Evolutionary conservation across 2,797 vertebrate genomes (phyloP).

Genomic region (Syngnathus rostellatus): DNA sequence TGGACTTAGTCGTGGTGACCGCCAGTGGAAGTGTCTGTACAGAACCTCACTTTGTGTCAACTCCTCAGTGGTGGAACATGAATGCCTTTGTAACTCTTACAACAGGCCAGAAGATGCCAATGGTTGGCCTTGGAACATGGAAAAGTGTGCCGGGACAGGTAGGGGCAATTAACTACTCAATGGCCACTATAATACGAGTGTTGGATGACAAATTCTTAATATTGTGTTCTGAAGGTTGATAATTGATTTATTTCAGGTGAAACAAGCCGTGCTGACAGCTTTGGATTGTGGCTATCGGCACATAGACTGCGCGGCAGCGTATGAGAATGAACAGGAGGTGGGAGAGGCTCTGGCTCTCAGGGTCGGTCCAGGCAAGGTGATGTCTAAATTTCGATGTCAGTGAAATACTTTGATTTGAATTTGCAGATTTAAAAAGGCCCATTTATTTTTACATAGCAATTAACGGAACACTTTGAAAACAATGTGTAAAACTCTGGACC

Average conservation of each 20-base stretch:
- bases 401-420: neutral
- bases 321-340: conserved; percentile 69
- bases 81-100: conserved; percentile 48
- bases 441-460: too few species aligned
- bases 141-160: conserved; percentile 70
- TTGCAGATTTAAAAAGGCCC: neutral
- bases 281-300: conserved; percentile 71
- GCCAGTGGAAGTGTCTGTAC: neutral
- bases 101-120: conserved; percentile 60
- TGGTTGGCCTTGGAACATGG: conserved; percentile 70
- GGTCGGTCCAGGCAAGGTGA: conserved; percentile 63
- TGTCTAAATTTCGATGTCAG: neutral
- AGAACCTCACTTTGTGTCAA: conserved; percentile 17
- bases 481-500: too few species aligned
- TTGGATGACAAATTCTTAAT: neutral
- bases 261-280: conserved; percentile 64
- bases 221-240: neutral
- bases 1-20: conserved; percentile 20
- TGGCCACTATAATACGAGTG: neutral
- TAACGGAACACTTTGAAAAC: too few species aligned
- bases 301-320: conserved; percentile 70
- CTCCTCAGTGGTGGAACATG: conserved; percentile 43
- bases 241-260: conserved; percentile 51
- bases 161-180: neutral
- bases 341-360: conserved; percentile 60